Base-by-base conservation (phyloP, 37 sponge, comb jelly and placozoan genomes). In the Aplysina aerophoba region DNA sequence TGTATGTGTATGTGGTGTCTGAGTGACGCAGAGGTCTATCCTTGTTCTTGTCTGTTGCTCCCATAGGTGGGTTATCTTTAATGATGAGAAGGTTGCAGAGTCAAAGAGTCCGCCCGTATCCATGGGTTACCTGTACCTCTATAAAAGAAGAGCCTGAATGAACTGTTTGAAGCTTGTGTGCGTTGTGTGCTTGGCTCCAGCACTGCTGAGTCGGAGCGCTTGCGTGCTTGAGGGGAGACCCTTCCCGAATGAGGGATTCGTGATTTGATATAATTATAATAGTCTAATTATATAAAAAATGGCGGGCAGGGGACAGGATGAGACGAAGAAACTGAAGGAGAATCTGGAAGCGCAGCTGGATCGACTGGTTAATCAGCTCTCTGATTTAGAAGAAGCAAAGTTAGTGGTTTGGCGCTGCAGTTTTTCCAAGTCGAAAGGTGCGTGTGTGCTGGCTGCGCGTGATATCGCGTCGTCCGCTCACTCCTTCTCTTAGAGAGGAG, bases 341-440 rank as follows among this genome's bases (percentile, higher is more conserved):
- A 96, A 96, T 74, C 67, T 96, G 80, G 94, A 95, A 81, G 92
- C 97, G 2, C 99, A 98, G 90, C 87, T 98, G 64, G 99, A 96
- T 66, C 83, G 99, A 13, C 92, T 98, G n/a, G 88, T 98, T 30
- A 91, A 91, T 16, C 99, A 98, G 72, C 94, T 98, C 21, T 41
- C 91, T 27, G 99, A 98, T 72, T 80, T 98, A 28, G 99, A 98
- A 66, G 99, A 96, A 77, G 90, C 91, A 65, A 93, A 84, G 98
- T 95, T 82, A 85, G 83, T 13, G 30, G 28, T 31, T 71, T 64
- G 1, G 30, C 53, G 69, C 24, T 15, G 17, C 69, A 27, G n/a
- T 28, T 30, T n/a, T 64, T 64, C 66, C 8, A 25, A 64, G 8
- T 30, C 30, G 66, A 12, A 25, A 6, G 3, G 6, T n/a, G n/a